Percentiles rank a stretch among this genome's conserved stretches.
Conservation (phyloP, 1,140 invertebrate species). For the Bombus picipes region DNA sequence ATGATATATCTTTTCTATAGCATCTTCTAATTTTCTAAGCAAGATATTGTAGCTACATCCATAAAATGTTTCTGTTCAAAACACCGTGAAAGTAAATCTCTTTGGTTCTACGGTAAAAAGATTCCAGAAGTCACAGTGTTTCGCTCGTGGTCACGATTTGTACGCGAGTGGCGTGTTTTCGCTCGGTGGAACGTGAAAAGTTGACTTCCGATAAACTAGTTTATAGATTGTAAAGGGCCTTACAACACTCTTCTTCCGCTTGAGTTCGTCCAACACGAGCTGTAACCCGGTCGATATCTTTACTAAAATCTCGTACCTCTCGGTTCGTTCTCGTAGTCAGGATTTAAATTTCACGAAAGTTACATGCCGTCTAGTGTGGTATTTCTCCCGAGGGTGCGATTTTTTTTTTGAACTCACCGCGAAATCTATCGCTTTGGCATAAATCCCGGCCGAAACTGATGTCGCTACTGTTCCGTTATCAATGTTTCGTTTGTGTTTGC, state of each 20-base stretch:
- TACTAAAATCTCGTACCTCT: conserved; percentile 12
- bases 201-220: conserved; percentile 37
- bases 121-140: not conserved
- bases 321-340: not conserved
- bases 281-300: conserved; percentile 22
- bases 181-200: conserved; percentile 13
- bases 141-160: not conserved
- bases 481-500: not conserved
- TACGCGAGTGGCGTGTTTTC: not conserved
- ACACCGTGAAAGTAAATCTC: not conserved
- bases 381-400: conserved; percentile 25
- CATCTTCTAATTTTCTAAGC: too few species aligned
- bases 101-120: not conserved
- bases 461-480: conserved; percentile 14
- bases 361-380: not conserved
- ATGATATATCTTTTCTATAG: too few species aligned
- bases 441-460: conserved; percentile 18
- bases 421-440: conserved; percentile 31
- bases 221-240: conserved; percentile 39
- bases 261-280: conserved; percentile 3
- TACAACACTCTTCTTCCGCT: conserved; percentile 26
- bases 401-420: conserved; percentile 6
- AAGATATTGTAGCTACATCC: too few species aligned
- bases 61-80: too few species aligned
- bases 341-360: conserved; percentile 42